Percentiles rank a stretch among this genome's conserved stretches.
phyloP scores from a whole-genome alignment of 2,797 vertebrate species.

The Parambassis ranga region DNA sequence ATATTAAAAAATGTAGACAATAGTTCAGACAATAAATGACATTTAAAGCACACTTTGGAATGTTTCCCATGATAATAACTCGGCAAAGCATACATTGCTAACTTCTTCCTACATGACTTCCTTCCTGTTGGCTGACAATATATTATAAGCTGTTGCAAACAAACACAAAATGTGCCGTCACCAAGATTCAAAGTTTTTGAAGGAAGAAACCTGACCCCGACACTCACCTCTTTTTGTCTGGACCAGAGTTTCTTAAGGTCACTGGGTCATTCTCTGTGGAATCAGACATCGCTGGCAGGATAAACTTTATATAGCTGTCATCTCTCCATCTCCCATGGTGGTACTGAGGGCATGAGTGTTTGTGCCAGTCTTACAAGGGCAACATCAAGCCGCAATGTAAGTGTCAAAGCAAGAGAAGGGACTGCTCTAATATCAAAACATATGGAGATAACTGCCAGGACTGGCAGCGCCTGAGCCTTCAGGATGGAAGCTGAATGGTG shows the following conservation, averaged over 20 bases:
- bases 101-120: too few relatives aligned
- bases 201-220: slow-evolving; percentile 23
- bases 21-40: too few relatives aligned
- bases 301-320: slow-evolving; percentile 71
- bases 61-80: too few relatives aligned
- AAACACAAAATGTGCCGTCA: not conserved
- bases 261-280: slow-evolving; percentile 41
- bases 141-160: too few relatives aligned
- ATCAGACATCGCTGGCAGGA: slow-evolving; percentile 36
- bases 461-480: slow-evolving; percentile 43
- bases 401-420: slow-evolving; percentile 51
- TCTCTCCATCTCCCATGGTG: slow-evolving; percentile 54
- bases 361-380: slow-evolving; percentile 66
- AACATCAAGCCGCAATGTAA: slow-evolving; percentile 44
- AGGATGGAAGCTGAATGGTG: slow-evolving; percentile 34
- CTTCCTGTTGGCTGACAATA: too few relatives aligned
- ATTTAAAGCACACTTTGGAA: too few relatives aligned
- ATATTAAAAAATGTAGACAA: too few relatives aligned
- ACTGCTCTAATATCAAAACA: slow-evolving; percentile 47
- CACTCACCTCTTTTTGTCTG: slow-evolving; percentile 49
- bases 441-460: slow-evolving; percentile 57
- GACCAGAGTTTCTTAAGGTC: slow-evolving; percentile 51
- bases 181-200: slow-evolving; percentile 33
- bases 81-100: too few relatives aligned
- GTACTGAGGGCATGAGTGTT: slow-evolving; percentile 57